Percentiles rank a stretch among this genome's conserved stretches.
Evolutionary conservation across 1,140 invertebrate genomes (phyloP).

Genomic region (Antheraea mylitta): DNA sequence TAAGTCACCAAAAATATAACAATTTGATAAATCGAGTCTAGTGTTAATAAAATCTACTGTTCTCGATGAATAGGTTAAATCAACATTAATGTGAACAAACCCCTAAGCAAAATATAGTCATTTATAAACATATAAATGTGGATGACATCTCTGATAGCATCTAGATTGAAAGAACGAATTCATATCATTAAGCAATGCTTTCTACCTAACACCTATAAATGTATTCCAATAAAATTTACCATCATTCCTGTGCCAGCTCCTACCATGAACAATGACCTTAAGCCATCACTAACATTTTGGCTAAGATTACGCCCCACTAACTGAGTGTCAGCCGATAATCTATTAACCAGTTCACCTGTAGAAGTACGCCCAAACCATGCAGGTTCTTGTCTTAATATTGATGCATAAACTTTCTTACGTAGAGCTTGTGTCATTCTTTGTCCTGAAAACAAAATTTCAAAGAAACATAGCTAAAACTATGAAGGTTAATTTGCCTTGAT

Average conservation of each 20-base stretch:
- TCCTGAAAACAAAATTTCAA: constrained; percentile 71
- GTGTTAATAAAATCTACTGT: too few relatives aligned
- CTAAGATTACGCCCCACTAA: constrained; percentile 95
- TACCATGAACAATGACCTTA: constrained; percentile 92
- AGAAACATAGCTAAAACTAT: not conserved
- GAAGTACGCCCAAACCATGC: constrained; percentile 96
- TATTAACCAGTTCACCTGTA: constrained; percentile 97
- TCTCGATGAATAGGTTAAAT: too few relatives aligned
- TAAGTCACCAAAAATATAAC: too few relatives aligned
- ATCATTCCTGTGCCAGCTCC: constrained; percentile 94
- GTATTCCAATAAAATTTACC: constrained; percentile 79
- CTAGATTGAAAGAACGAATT: too few relatives aligned
- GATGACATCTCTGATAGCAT: too few relatives aligned
- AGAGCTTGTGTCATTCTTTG: constrained; percentile 92
- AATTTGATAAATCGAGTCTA: too few relatives aligned
- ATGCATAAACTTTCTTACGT: constrained; percentile 89
- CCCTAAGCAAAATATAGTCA: too few relatives aligned
- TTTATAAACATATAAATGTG: too few relatives aligned
- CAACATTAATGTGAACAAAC: too few relatives aligned
- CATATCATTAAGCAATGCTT: not conserved
- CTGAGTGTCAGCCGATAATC: constrained; percentile 93
- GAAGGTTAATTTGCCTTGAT: too few relatives aligned
- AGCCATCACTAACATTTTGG: constrained; percentile 95
- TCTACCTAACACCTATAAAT: not conserved
- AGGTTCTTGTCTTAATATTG: constrained; percentile 94